These are phyloP conservation scores for Microcebus lehilahytsara DNA, from an alignment of 2,113 vertebrate species.

Conservation along the genomic window DNA sequence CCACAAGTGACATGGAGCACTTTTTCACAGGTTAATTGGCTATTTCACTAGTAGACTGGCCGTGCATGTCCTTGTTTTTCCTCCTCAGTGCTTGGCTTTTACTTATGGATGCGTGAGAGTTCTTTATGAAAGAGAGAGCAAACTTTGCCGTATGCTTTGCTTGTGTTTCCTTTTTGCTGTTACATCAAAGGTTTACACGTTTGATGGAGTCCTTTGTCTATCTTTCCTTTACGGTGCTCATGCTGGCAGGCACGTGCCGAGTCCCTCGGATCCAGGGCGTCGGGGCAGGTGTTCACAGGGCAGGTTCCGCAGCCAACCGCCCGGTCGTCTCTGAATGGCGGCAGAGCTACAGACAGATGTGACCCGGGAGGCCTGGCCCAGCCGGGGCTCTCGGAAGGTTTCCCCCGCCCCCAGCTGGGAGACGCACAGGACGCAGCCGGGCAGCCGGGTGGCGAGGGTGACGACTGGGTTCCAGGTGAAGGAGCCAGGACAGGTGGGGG, in stretches of 20 bases:
- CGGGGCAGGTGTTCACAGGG: too few species aligned
- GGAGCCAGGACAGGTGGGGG: background rate
- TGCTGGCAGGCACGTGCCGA: rapidly evolving
- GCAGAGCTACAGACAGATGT: background rate
- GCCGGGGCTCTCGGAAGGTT: background rate
- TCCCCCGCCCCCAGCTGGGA: background rate
- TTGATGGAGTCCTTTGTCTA: background rate
- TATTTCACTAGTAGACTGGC: background rate
- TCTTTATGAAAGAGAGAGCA: too few species aligned
- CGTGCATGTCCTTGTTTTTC: background rate
- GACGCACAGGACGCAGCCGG: background rate
- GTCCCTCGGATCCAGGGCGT: background rate
- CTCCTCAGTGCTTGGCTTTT: background rate
- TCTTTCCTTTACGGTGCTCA: background rate
- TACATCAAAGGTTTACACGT: too few species aligned
- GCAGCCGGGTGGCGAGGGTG: background rate
- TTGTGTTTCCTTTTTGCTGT: too few species aligned
- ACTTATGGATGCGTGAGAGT: background rate
- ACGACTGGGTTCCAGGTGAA: background rate
- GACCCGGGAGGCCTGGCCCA: rapidly evolving
- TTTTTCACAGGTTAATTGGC: background rate
- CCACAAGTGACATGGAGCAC: background rate
- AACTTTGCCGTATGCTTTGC: background rate
- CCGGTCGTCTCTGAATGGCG: too few species aligned
- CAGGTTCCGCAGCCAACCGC: background rate